Conservation (phyloP, 2,797 vertebrate genomes). For the Halcyon leucocephala region DNA sequence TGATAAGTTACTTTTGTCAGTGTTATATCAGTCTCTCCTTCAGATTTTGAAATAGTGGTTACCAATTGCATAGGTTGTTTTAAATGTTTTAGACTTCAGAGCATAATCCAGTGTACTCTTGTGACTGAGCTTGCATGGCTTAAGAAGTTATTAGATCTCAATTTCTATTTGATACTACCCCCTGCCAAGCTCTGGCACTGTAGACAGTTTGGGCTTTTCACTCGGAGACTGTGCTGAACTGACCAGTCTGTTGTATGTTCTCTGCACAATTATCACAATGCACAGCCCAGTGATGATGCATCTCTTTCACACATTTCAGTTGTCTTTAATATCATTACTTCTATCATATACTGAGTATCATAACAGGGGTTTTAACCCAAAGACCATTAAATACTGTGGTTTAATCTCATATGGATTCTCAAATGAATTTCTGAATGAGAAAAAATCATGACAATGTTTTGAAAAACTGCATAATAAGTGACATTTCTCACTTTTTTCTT, state of each 20-base stretch:
- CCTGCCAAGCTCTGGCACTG: background rate
- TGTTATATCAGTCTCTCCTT: background rate
- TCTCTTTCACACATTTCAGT: background rate
- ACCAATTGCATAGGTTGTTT: background rate
- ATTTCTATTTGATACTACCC: background rate
- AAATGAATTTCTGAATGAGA: background rate
- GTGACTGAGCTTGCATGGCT: background rate
- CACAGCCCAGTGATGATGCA: background rate
- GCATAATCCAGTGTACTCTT: background rate
- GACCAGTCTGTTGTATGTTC: rapidly evolving
- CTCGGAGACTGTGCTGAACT: background rate
- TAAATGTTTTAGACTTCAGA: background rate
- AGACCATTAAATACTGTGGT: background rate
- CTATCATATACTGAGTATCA: background rate
- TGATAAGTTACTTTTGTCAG: background rate
- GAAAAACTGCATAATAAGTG: background rate
- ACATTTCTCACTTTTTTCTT: background rate
- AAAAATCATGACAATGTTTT: background rate
- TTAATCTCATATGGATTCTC: background rate
- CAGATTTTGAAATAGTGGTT: background rate
- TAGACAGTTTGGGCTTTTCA: background rate
- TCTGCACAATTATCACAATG: background rate
- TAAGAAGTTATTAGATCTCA: background rate
- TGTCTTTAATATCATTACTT: background rate
- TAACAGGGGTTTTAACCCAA: background rate